These are phyloP conservation scores for Heterotis niloticus DNA, from an alignment of 2,113 vertebrate genomes.

Conservation along the genomic window DNA sequence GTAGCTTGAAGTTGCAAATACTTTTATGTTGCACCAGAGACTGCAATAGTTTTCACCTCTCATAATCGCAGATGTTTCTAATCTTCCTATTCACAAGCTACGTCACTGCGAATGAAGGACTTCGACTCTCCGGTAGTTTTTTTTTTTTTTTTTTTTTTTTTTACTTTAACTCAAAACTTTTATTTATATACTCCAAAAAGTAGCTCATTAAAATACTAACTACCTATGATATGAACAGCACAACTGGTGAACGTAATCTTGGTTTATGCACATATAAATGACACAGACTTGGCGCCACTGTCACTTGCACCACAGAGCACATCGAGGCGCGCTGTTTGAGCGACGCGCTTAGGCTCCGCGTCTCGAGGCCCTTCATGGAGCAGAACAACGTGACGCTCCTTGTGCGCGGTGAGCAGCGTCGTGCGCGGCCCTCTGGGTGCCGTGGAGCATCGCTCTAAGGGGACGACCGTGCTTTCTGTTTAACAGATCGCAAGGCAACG, in stretches of 20 bases:
- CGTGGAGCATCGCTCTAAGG: not conserved
- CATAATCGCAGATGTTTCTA: not conserved
- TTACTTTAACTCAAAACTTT: not conserved
- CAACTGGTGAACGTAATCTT: not conserved
- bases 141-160: not conserved
- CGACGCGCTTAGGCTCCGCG: slow-evolving; percentile 17
- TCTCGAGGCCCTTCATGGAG: slow-evolving; percentile 3
- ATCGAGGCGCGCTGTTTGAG: slow-evolving; percentile 14
- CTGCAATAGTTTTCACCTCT: not conserved
- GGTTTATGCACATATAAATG: no score
- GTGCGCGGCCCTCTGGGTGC: no score
- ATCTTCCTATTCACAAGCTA: slow-evolving; percentile 1
- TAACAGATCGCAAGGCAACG: not conserved
- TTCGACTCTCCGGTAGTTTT: slow-evolving; percentile 9
- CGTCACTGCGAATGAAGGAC: not conserved
- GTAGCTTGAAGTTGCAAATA: not conserved
- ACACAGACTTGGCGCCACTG: no score
- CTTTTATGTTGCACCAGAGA: not conserved
- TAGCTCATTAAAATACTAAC: not conserved
- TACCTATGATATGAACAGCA: no score
- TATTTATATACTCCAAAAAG: not conserved
- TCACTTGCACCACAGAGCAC: slow-evolving; percentile 2
- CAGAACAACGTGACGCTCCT: slow-evolving; percentile 10
- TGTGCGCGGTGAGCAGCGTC: slow-evolving; percentile 11
- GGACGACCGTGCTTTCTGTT: not conserved